Conservation (phyloP, 2,113 vertebrate species). For the Zosterops lateralis region DNA sequence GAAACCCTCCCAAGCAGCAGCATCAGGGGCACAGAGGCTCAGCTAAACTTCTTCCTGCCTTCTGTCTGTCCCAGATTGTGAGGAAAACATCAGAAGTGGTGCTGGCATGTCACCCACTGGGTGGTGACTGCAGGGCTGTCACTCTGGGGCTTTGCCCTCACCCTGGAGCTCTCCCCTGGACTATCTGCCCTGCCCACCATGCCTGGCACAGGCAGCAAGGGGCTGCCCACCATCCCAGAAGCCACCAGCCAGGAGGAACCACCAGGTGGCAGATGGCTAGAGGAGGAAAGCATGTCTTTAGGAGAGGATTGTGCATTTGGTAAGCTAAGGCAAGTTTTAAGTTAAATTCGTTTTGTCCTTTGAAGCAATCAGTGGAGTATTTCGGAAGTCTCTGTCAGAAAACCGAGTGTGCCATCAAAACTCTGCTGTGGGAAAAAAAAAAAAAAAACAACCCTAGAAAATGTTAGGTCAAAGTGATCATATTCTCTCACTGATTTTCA, state of each 20-base stretch:
- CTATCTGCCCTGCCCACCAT: background rate
- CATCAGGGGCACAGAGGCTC: background rate
- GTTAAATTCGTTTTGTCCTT: background rate
- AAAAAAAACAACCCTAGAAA: background rate
- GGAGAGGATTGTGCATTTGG: background rate
- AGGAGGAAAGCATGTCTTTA: background rate
- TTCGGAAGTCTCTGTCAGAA: background rate
- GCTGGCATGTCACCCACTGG: background rate
- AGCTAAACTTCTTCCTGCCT: background rate
- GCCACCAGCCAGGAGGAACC: background rate
- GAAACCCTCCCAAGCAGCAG: background rate
- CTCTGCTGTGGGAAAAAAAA: background rate
- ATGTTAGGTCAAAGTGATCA: background rate
- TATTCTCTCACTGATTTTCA: background rate
- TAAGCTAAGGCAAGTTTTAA: background rate
- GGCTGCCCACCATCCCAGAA: background rate
- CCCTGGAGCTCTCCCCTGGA: background rate
- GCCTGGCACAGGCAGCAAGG: background rate
- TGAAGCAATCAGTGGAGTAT: background rate
- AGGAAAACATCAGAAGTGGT: accelerated
- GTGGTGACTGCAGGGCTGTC: background rate
- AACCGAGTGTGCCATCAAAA: background rate
- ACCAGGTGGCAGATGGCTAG: background rate
- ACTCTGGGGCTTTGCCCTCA: background rate
- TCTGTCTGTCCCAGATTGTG: background rate